Base-by-base conservation (phyloP, 2,888 invertebrate genomes). In the Rhogogaster chlorosoma region DNA sequence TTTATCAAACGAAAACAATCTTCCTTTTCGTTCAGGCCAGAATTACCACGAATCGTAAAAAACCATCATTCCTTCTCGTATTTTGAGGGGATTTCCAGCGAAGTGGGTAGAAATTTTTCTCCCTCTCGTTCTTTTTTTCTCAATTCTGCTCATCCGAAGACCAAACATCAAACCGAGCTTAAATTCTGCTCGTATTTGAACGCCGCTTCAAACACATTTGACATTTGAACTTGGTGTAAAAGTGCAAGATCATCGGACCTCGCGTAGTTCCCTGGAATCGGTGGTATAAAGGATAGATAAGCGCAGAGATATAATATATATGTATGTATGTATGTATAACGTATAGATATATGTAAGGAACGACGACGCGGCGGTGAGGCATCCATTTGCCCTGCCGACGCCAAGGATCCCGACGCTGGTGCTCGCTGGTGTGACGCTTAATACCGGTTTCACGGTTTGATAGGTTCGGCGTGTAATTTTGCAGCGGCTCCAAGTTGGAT, bases 401-500 rank as follows among this genome's bases (percentile, higher is more conserved):
- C 86, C 67, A 70, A 85, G 85, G 86, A 85, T 86, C 71, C 85
- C 84, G 84, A 88, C 87, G 87, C 89, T 89, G 89, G 88, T 90
- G 90, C 89, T 90, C 90, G 90, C 88, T 89, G 89, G 88, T 88
- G 89, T 89, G 90, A 90, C 89, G 91, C 90, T 92, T 92, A 91
- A 93, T 91, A 91, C 91, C 91, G 92, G 92, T 94, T 94, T 94
- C 94, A 95, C 94, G 95, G 94, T 93, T 94, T 94, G 94, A 94
- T 94, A 94, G 94, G 83, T 93, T 94, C 94, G 94, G 94, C 95
- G 94, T 95, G 94, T 95, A 95, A 95, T 95, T 95, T 95, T 94
- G 94, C 94, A 94, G 94, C 94, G 93, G 94, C 94, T 92, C 93
- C 84, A 86, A 90, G 92, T 93, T 93, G 93, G 93, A 93, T 94